Evolutionary conservation across 2,888 invertebrate species (phyloP).

Genomic region (Neocrepidodera transversa): DNA sequence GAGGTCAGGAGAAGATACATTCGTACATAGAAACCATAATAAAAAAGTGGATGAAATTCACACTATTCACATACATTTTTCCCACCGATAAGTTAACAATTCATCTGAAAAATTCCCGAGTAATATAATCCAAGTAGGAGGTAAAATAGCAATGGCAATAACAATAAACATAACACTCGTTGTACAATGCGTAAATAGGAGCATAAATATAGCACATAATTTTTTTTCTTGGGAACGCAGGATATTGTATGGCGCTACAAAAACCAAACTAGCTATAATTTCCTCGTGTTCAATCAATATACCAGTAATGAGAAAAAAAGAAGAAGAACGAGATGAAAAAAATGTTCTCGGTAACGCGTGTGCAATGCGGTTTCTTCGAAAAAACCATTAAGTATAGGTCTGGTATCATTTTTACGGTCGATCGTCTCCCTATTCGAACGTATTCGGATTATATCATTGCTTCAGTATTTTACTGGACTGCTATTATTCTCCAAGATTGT

Average conservation of each 20-base stretch:
- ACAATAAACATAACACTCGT: slow-evolving; percentile 41
- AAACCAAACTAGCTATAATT: slow-evolving; percentile 44
- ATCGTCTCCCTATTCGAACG: slow-evolving; percentile 33
- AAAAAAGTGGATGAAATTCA: slow-evolving; percentile 3
- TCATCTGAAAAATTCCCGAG: slow-evolving; percentile 14
- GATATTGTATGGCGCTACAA: slow-evolving; percentile 45
- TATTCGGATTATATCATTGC: slow-evolving; percentile 21
- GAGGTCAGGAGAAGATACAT: slow-evolving; percentile 7
- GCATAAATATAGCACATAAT: slow-evolving; percentile 38
- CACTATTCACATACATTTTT: slow-evolving; percentile 11
- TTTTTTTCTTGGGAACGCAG: slow-evolving; percentile 32
- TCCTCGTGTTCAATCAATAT: slow-evolving; percentile 51
- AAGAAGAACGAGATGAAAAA: slow-evolving; percentile 38
- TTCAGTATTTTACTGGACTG: slow-evolving; percentile 32
- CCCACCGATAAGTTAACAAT: slow-evolving; percentile 7
- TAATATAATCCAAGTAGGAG: slow-evolving; percentile 34
- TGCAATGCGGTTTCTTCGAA: slow-evolving; percentile 48
- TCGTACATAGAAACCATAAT: slow-evolving; percentile 1
- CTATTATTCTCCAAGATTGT: slow-evolving; percentile 46
- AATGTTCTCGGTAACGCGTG: slow-evolving; percentile 48
- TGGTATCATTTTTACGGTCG: slow-evolving; percentile 45
- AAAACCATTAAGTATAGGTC: slow-evolving; percentile 47
- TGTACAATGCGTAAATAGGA: slow-evolving; percentile 34
- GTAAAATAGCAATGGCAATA: slow-evolving; percentile 39
- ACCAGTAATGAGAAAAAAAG: slow-evolving; percentile 45